A percentile compares a stretch with the other conserved stretches of the same genome.
Evolutionary conservation across 2,797 vertebrate genomes (phyloP).

Genomic region (Sphaeramia orbicularis): DNA sequence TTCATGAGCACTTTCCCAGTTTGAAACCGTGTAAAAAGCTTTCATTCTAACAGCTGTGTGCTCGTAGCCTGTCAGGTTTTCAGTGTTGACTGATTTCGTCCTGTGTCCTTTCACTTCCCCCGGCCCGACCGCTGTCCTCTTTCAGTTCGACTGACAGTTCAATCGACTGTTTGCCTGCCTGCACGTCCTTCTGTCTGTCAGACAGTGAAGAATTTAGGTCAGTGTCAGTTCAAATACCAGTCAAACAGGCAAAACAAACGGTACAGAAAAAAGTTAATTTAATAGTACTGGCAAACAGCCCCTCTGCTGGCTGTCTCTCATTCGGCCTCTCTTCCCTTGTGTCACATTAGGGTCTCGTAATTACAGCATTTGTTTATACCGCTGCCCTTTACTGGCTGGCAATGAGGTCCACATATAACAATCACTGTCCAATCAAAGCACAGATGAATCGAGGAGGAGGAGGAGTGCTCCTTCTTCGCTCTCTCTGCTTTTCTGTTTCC

Average conservation of each 20-base stretch:
- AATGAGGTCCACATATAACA: constrained; percentile 55
- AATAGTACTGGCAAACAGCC: constrained; percentile 18
- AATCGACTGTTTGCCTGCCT: constrained; percentile 4
- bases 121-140: constrained; percentile 18
- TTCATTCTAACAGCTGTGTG: too few relatives aligned
- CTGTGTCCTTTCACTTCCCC: not conserved
- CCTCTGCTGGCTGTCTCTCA: not conserved
- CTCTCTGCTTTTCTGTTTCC: not conserved
- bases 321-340: constrained; percentile 13
- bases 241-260: constrained; percentile 48
- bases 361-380: constrained; percentile 53
- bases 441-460: not conserved
- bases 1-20: too few relatives aligned
- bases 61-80: too few relatives aligned
- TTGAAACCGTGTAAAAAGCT: too few relatives aligned
- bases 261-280: constrained; percentile 32
- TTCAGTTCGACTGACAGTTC: constrained; percentile 16
- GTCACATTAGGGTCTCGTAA: constrained; percentile 59
- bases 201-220: constrained; percentile 58
- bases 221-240: constrained; percentile 63
- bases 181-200: constrained; percentile 25
- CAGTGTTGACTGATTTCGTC: not conserved
- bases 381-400: constrained; percentile 48
- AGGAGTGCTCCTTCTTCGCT: not conserved
- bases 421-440: constrained; percentile 63